Evolutionary conservation across 2,888 invertebrate species (phyloP).

Genomic region (Drosophila longiperda): DNA sequence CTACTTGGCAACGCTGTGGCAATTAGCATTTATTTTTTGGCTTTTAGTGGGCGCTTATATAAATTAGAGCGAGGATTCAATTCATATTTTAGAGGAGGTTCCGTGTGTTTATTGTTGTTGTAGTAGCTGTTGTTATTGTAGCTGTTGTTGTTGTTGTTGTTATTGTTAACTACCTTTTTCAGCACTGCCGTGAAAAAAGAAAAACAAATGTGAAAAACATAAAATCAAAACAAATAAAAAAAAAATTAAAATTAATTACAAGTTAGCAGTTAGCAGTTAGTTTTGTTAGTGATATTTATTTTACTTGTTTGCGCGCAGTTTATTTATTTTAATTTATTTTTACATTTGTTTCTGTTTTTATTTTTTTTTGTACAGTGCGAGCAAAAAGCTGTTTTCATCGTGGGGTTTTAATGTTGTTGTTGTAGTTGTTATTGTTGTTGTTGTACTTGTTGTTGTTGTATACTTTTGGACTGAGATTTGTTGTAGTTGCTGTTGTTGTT

Average conservation of each 20-base stretch:
- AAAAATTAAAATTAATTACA: constrained; percentile 22
- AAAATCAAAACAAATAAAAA: constrained; percentile 9
- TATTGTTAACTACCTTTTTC: constrained; percentile 54
- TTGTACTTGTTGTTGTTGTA: constrained; percentile 35
- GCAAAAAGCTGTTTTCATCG: constrained; percentile 45
- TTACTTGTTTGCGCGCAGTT: constrained; percentile 25
- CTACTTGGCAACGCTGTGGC: constrained; percentile 29
- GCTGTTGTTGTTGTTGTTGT: constrained; percentile 50
- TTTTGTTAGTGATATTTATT: constrained; percentile 48
- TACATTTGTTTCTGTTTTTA: constrained; percentile 10
- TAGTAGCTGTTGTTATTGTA: constrained; percentile 27
- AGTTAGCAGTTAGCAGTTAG: constrained; percentile 25
- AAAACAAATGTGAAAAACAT: constrained; percentile 31
- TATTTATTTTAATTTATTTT: constrained; percentile 16
- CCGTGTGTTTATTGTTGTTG: constrained; percentile 37
- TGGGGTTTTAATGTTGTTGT: constrained; percentile 37
- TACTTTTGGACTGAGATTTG: constrained; percentile 41
- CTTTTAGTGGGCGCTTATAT: constrained; percentile 28
- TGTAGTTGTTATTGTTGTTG: constrained; percentile 29
- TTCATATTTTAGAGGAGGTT: constrained; percentile 19
- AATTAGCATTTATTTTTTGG: constrained; percentile 4
- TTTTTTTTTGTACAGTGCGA: constrained; percentile 45
- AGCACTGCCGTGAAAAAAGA: constrained; percentile 54
- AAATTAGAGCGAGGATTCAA: constrained; percentile 11
- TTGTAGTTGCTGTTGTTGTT: constrained; percentile 21